phyloP scores from a whole-genome alignment of 2,888 invertebrate genomes.

The Himalopsyche japonica region DNA sequence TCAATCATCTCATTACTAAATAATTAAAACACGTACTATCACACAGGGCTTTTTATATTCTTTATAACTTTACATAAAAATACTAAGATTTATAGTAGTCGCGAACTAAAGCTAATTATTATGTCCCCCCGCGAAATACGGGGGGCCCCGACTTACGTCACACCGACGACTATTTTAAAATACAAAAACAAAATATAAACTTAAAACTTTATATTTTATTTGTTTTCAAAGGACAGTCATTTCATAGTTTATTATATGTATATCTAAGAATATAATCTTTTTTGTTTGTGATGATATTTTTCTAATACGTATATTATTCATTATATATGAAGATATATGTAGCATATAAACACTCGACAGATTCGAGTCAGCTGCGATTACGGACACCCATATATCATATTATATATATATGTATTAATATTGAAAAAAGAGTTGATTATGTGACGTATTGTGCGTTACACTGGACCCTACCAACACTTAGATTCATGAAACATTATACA shows the following conservation, averaged over 20 bases:
- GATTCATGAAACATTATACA: constrained; percentile 46
- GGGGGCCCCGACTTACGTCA: background rate
- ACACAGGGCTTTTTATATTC: constrained; percentile 35
- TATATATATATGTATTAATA: background rate
- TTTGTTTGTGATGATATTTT: constrained; percentile 31
- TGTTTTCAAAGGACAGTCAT: constrained; percentile 34
- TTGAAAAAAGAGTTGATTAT: constrained; percentile 23
- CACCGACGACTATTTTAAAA: background rate
- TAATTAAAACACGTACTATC: constrained; percentile 40
- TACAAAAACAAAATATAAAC: constrained; percentile 22
- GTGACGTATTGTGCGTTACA: constrained; percentile 57
- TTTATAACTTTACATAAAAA: constrained; percentile 31
- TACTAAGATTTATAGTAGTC: constrained; percentile 27
- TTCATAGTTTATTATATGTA: constrained; percentile 26
- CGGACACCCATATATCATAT: constrained; percentile 10
- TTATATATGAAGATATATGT: constrained; percentile 31
- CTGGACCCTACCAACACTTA: constrained; percentile 63
- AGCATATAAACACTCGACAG: background rate
- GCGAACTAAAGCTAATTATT: constrained; percentile 33
- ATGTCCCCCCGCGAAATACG: background rate
- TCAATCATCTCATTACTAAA: constrained; percentile 27
- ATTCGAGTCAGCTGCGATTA: constrained; percentile 7
- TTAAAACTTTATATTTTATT: constrained; percentile 20
- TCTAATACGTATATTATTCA: constrained; percentile 33
- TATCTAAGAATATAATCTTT: constrained; percentile 34